Base-by-base conservation (phyloP, 2,888 invertebrate species). In the Aphodius granarius region DNA sequence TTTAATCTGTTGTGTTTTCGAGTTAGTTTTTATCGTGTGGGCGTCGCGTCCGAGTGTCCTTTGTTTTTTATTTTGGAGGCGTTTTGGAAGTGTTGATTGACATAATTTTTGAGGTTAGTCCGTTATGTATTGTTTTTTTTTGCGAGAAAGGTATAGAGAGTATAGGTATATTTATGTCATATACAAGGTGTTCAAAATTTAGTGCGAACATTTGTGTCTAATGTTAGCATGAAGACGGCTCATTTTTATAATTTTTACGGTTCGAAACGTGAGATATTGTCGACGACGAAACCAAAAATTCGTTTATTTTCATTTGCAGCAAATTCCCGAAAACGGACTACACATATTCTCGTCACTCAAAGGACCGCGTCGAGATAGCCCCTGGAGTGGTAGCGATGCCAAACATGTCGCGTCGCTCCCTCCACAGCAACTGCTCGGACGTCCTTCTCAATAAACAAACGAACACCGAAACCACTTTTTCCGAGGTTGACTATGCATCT, bases 321-420 rank as follows among this genome's bases (percentile, higher is more conserved):
- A 93, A 92, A 87, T 95, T 93, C 85, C 96, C 95, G 4, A 97
- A 97, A 88, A 97, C 96, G 77, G 96, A 96, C 87, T 96, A 95
- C 88, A 96, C 96, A 6, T 97, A 97, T 86, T 95, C 96, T 1
- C 91, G 90, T 78, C 88, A 93, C 81, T 96, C 95, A n/a, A 92
- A 92, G 80, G 94, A 94, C 88, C 92, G 95, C 73, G 92, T 94
- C 81, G 94, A 94, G 85, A 88, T 95, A 75, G 93, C 93, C 0
- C 94, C 94, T 0, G 95, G 95, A 0, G 91, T 95, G 75, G 90
- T 95, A 79, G 93, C 94, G 21, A 94, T 95, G 91, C 96, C 96
- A 3, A 96, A 97, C 87, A 96, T 97, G 96, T 95, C 95, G 1
- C 92, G 96, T 2, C 90, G 92, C 75, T 92, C 94, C 75, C 88